Evolutionary conservation across 2,888 invertebrate genomes (phyloP).

Genomic region (Caenorhabditis wallacei): DNA sequence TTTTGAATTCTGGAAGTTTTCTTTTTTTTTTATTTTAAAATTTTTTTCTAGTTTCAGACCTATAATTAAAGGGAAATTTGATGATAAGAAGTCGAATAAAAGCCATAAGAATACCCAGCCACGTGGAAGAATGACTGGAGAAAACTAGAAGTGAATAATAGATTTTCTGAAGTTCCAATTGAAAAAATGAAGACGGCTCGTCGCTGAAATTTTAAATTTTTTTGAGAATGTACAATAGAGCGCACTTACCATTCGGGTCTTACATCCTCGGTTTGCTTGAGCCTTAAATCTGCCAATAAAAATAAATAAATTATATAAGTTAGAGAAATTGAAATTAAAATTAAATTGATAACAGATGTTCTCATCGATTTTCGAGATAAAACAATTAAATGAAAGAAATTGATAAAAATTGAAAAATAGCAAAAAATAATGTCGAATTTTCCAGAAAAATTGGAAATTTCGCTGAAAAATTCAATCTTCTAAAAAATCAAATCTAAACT

Average conservation of each 20-base stretch:
- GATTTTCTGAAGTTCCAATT: not conserved
- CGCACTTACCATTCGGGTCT: slow-evolving; percentile 10
- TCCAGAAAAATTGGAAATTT: not conserved
- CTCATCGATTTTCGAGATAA: slow-evolving; percentile 16
- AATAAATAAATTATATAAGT: not conserved
- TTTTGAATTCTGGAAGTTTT: slow-evolving; percentile 2
- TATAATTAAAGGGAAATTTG: slow-evolving; percentile 23
- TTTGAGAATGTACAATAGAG: too few species aligned
- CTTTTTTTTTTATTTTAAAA: too few species aligned
- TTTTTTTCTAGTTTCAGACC: too few species aligned
- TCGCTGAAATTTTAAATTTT: slow-evolving; percentile 9
- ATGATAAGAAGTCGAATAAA: slow-evolving; percentile 5
- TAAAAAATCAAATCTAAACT: not conserved
- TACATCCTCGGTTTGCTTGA: not conserved
- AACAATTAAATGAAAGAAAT: slow-evolving; percentile 1
- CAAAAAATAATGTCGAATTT: not conserved
- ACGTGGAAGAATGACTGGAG: slow-evolving; percentile 1
- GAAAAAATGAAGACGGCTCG: not conserved
- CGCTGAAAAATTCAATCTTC: not conserved
- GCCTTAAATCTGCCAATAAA: not conserved
- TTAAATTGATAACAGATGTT: slow-evolving; percentile 11
- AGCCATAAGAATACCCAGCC: slow-evolving; percentile 29
- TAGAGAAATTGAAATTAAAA: not conserved
- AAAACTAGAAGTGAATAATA: not conserved
- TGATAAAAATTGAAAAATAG: not conserved